Evolutionary conservation across 2,888 invertebrate genomes (phyloP).

Genomic region (Eurois occulta): DNA sequence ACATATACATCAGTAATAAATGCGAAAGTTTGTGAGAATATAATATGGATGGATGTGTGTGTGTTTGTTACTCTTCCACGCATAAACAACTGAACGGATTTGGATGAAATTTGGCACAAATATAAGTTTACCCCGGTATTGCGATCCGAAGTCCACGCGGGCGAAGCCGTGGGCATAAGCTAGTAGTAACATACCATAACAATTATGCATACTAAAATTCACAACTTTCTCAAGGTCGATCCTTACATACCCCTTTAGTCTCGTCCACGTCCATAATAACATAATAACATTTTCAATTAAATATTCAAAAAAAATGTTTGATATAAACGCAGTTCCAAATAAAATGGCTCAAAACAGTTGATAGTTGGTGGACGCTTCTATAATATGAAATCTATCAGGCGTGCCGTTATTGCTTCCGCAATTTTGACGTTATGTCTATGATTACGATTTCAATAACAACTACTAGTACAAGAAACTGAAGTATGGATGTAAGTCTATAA

Average conservation of each 20-base stretch:
- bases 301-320: background rate
- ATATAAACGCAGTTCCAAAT: conserved; percentile 12
- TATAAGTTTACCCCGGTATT: too few species aligned
- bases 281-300: background rate
- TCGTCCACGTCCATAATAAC: background rate
- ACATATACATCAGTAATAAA: too few species aligned
- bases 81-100: too few species aligned
- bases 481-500: background rate
- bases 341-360: background rate
- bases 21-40: too few species aligned
- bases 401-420: conserved; percentile 35
- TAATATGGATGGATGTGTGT: too few species aligned
- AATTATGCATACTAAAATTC: too few species aligned
- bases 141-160: too few species aligned
- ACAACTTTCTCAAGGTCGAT: background rate
- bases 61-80: too few species aligned
- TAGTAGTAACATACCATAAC: too few species aligned
- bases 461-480: background rate
- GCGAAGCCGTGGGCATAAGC: too few species aligned
- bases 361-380: background rate
- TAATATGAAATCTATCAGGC: conserved; percentile 29
- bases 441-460: conserved; percentile 16
- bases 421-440: conserved; percentile 17
- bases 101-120: too few species aligned
- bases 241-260: background rate